Conservation (phyloP, 2,113 vertebrate species). For the Pseudolaguvia tuberculata region DNA sequence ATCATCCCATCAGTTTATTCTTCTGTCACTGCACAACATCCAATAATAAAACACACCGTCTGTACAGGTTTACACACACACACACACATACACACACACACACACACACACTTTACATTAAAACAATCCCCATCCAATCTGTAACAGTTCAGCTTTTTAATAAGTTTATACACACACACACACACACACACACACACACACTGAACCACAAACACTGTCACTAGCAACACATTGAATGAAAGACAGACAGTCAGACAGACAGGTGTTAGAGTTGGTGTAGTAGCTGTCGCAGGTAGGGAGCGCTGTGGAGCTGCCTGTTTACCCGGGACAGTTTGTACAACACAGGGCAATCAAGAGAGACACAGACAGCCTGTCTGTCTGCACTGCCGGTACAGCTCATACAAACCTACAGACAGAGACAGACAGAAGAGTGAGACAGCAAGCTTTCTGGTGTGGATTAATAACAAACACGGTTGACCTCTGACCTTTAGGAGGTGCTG, state of each 20-base stretch:
- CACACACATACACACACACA: slow-evolving; percentile 84
- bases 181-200: slow-evolving; percentile 44
- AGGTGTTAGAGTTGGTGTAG: slow-evolving; percentile 88
- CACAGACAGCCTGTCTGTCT: slow-evolving; percentile 83
- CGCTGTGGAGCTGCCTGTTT: slow-evolving; percentile 84
- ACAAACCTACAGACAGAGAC: slow-evolving; percentile 76
- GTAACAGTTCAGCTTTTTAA: no score
- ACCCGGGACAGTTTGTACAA: slow-evolving; percentile 89
- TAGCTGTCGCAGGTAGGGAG: slow-evolving; percentile 90
- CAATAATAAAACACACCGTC: no score
- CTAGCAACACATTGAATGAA: slow-evolving; percentile 57
- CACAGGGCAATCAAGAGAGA: slow-evolving; percentile 90
- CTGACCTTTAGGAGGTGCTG: slow-evolving; percentile 87
- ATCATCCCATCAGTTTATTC: not conserved
- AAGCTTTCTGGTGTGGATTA: not conserved
- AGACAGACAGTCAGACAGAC: not conserved
- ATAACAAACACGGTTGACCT: no score
- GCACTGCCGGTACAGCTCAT: slow-evolving; percentile 84
- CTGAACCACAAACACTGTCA: slow-evolving; percentile 49
- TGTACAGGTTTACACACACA: slow-evolving; percentile 94
- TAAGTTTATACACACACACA: slow-evolving; percentile 68
- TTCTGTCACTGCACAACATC: slow-evolving; percentile 39
- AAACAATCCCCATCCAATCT: not conserved
- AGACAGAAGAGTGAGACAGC: not conserved
- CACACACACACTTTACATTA: slow-evolving; percentile 44